Conservation (phyloP, 2,888 invertebrate genomes). For the Phytoseiulus persimilis region DNA sequence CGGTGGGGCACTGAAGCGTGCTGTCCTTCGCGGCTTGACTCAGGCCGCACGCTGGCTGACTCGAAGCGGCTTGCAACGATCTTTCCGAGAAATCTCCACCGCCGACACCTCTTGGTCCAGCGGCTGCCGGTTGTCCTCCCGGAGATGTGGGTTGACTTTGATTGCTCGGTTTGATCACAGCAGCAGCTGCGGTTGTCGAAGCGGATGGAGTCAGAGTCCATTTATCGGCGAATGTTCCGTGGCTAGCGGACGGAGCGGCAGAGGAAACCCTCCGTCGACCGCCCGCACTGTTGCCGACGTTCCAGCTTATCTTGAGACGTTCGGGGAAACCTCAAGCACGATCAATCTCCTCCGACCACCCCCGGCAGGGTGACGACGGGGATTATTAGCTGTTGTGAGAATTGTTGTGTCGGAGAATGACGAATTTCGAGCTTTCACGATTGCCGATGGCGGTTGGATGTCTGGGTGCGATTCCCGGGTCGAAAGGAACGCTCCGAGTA, state of each 20-base stretch:
- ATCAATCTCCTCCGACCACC: not conserved
- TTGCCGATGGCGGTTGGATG: no score
- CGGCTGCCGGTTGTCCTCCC: not conserved
- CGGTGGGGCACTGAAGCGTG: conserved; percentile 27
- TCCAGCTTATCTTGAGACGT: conserved; percentile 38
- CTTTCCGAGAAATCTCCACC: not conserved
- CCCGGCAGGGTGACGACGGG: not conserved
- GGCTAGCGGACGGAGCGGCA: conserved; percentile 36
- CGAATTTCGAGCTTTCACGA: no score
- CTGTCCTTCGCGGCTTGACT: conserved; percentile 22
- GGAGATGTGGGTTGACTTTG: conserved; percentile 20
- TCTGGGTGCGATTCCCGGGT: no score
- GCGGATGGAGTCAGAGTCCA: conserved; percentile 29
- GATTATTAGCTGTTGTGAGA: not conserved
- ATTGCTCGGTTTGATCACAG: conserved; percentile 22
- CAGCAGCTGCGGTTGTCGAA: not conserved
- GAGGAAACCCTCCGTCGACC: conserved; percentile 34
- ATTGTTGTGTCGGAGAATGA: not conserved
- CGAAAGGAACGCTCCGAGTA: no score
- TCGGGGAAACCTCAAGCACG: conserved; percentile 26
- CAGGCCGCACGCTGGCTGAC: not conserved
- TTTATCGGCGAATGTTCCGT: conserved; percentile 39
- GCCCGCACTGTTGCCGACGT: conserved; percentile 39
- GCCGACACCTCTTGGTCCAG: not conserved
- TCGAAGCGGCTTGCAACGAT: not conserved